Conservation (phyloP, 53 echinoderm and acorn worm species). For the Stichopus horrens region DNA sequence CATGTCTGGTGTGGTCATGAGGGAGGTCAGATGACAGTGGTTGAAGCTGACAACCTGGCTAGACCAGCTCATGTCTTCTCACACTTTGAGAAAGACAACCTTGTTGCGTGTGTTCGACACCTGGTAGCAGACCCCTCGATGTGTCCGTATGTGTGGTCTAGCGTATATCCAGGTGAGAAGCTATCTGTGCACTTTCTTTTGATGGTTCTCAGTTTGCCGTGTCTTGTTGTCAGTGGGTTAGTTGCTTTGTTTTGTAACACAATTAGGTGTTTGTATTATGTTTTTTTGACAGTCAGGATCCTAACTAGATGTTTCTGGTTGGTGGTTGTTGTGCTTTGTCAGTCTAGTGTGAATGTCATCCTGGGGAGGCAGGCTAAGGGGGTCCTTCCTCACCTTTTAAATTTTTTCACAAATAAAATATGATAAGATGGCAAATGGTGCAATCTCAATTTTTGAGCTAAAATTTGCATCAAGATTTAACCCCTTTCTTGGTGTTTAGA, state of each 20-base stretch:
- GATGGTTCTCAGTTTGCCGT: neutral
- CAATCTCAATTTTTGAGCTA: no score
- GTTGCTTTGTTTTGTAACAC: neutral
- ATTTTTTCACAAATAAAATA: no score
- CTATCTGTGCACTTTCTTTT: neutral
- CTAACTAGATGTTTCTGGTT: neutral
- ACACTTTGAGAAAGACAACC: constrained; percentile 60
- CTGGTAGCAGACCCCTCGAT: constrained; percentile 68
- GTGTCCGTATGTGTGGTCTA: constrained; percentile 72
- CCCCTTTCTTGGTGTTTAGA: no score
- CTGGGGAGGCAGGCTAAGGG: no score
- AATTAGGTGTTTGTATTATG: neutral
- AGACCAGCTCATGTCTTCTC: constrained; percentile 42
- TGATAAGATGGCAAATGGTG: no score
- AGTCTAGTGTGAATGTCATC: neutral
- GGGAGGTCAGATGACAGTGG: constrained; percentile 73
- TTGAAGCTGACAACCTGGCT: constrained; percentile 63
- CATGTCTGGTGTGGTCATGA: constrained; percentile 94
- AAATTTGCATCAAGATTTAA: no score
- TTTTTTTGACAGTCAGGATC: no score
- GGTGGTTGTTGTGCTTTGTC: no score
- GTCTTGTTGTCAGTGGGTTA: neutral
- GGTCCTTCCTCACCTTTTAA: no score
- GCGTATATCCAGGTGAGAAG: constrained; percentile 76
- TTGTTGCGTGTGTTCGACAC: constrained; percentile 69